Base-by-base conservation (phyloP, 2,888 invertebrate species). In the Ophonus ardosiacus region DNA sequence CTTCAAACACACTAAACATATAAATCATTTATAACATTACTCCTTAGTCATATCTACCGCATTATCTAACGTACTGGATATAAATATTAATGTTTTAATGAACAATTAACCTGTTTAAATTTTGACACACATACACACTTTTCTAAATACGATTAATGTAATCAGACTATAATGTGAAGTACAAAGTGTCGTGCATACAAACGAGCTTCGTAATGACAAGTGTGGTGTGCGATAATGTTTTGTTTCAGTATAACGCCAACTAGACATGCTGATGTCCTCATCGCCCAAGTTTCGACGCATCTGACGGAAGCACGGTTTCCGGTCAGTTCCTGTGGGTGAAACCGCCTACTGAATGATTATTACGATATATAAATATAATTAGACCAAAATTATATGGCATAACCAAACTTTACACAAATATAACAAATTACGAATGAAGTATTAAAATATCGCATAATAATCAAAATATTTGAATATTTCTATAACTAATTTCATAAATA, bases 261-360 rank as follows among this genome's bases (percentile, higher is more conserved):
- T 68, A 38, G 31, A 68, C 43, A 74, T 43, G 18, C 40, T 74
- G 71, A 74, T 74, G 71, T 68, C 68, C 68, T 68, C 68, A 68
- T 68, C 68, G 31, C 7, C 38, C 13, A 68, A 68, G 68, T 74
- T 74, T 74, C 51, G 51, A 65, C 21, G 21, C 24, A 71, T 68
- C 71, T 68, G 82, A 82, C 82, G 82, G 82, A 82, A 71, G 57
- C 68, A 21, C 18, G 13, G 57, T 82, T 71, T 82, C 82, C 82
- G 82, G 82, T 82, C 59, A 71, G 82, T 68, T 31, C 63, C 71
- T 57, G 82, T 82, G 38, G 59, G 82, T 24, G 81, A 81, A 81
- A 68, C 65, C 43, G 51, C 65, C 81, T 81, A 65, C 65, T 78
- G 13, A 24, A 78, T 51, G 78, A n/a, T 78, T 78, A 78, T 78